These are phyloP conservation scores for Anastatus disparis DNA, from an alignment of 1,140 invertebrate genomes.

Conservation along the genomic window DNA sequence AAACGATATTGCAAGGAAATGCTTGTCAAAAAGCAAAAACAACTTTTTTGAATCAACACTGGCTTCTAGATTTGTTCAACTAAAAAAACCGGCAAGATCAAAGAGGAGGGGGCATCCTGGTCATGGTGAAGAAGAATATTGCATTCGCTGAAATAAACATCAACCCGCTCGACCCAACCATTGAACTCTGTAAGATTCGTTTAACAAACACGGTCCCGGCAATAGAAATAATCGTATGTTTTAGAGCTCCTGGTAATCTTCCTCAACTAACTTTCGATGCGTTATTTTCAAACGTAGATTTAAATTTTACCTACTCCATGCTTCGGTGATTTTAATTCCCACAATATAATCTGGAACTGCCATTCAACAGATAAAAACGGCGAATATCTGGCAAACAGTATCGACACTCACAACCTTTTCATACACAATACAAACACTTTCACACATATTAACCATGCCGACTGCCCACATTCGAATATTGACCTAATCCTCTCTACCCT, in stretches of 20 bases:
- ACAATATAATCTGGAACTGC: constrained; percentile 27
- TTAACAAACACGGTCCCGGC: neutral
- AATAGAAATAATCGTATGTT: constrained; percentile 2
- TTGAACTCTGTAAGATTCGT: neutral
- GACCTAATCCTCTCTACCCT: neutral
- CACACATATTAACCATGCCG: neutral
- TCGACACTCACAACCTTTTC: neutral
- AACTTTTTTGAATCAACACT: no score
- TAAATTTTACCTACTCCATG: neutral
- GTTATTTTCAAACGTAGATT: neutral
- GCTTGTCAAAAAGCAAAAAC: no score
- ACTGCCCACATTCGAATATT: neutral
- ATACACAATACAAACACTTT: neutral
- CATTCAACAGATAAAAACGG: neutral
- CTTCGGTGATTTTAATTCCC: constrained; percentile 25
- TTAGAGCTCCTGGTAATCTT: neutral
- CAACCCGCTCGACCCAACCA: no score
- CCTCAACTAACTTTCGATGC: neutral
- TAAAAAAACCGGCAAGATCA: no score
- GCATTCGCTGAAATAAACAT: no score
- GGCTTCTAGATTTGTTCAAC: no score
- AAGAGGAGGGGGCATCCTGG: no score
- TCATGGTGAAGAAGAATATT: no score
- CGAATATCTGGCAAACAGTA: neutral
- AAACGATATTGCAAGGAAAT: no score